Conservation (phyloP, 1,140 invertebrate species). For the Zaprionus capensis region DNA sequence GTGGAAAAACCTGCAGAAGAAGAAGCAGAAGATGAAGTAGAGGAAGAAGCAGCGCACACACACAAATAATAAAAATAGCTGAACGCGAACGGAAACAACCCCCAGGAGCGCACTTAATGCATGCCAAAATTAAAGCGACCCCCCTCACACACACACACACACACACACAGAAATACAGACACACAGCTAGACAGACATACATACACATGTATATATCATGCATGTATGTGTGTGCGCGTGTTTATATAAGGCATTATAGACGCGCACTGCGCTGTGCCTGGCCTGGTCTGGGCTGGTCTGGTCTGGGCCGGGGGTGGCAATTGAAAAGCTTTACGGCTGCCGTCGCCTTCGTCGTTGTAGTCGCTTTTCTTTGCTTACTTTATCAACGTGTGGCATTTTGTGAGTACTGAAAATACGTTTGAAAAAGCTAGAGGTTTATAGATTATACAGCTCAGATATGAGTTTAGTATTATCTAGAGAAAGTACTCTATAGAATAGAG, state of each 20-base stretch:
- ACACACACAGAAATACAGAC: conserved; percentile 44
- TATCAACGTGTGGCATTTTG: conserved; percentile 20
- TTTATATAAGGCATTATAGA: conserved; percentile 81
- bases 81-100: conserved; percentile 71
- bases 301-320: conserved; percentile 64
- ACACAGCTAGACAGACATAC: conserved; percentile 51
- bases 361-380: conserved; percentile 51
- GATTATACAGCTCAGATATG: no score
- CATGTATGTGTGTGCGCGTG: conserved; percentile 18
- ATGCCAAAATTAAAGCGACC: conserved; percentile 80
- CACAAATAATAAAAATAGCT: conserved; percentile 54
- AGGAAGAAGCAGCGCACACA: conserved; percentile 1
- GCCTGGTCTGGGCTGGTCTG: conserved; percentile 31
- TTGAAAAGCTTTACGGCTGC: conserved; percentile 80
- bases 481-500: no score
- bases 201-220: conserved; percentile 26
- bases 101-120: conserved; percentile 79
- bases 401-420: conserved; percentile 3
- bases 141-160: conserved; percentile 36
- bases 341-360: conserved; percentile 33
- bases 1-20: conserved; percentile 21
- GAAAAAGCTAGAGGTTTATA: not conserved
- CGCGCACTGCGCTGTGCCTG: conserved; percentile 65
- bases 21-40: conserved; percentile 24
- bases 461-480: no score